A percentile compares a stretch with the other conserved stretches of the same genome.
These are phyloP conservation scores for Cyclargus thomasi DNA, from an alignment of 1,140 invertebrate species.

Conservation along the genomic window DNA sequence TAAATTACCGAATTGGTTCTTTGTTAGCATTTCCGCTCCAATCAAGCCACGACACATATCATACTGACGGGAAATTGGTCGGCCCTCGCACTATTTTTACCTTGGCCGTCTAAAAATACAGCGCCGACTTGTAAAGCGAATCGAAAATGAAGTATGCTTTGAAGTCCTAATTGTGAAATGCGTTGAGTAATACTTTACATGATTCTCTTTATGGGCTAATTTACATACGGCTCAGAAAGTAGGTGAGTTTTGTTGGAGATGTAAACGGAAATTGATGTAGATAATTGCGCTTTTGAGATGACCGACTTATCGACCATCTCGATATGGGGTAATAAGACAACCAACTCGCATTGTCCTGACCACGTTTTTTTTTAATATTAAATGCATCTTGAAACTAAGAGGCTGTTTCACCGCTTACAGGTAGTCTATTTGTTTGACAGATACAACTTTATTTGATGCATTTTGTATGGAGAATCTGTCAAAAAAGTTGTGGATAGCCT, in stretches of 20 bases:
- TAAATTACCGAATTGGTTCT: slow-evolving; percentile 42
- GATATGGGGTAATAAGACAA: too few relatives aligned
- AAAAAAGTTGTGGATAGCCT: too few relatives aligned
- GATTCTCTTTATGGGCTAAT: slow-evolving; percentile 3
- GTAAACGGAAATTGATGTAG: neutral
- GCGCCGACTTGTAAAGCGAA: neutral
- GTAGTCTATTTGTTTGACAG: too few relatives aligned
- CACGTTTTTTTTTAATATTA: too few relatives aligned
- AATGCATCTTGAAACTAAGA: too few relatives aligned
- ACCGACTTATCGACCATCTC: too few relatives aligned
- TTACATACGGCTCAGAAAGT: neutral
- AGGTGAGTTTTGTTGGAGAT: neutral
- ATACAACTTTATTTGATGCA: too few relatives aligned
- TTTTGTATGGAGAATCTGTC: too few relatives aligned
- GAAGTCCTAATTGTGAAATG: neutral
- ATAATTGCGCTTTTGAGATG: too few relatives aligned
- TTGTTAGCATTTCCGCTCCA: slow-evolving; percentile 56
- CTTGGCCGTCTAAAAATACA: slow-evolving; percentile 11
- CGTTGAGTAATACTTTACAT: neutral
- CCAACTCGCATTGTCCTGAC: too few relatives aligned
- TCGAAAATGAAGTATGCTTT: neutral
- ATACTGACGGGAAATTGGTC: slow-evolving; percentile 36
- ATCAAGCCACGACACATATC: slow-evolving; percentile 45
- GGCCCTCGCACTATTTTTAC: slow-evolving; percentile 23
- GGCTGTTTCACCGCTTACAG: too few relatives aligned